Evolutionary conservation across 2,888 invertebrate genomes (phyloP).

Genomic region (Tetragonisca angustula): DNA sequence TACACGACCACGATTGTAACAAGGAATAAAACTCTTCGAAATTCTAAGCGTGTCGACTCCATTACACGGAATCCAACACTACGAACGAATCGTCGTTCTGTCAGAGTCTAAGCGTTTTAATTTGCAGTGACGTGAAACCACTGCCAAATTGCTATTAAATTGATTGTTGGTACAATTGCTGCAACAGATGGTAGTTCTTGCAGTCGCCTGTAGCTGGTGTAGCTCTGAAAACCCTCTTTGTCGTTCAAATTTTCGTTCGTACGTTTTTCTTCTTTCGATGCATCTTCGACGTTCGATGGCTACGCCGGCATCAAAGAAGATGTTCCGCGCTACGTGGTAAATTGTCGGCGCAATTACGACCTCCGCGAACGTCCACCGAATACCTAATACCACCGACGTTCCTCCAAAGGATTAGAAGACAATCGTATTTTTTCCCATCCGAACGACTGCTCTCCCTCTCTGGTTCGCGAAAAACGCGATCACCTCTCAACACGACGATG

Average conservation of each 20-base stretch:
- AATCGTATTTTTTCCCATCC: slow-evolving; percentile 3
- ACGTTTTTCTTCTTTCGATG: neutral
- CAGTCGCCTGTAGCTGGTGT: neutral
- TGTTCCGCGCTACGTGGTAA: slow-evolving; percentile 49
- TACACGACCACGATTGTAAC: too few relatives aligned
- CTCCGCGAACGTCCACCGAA: slow-evolving; percentile 36
- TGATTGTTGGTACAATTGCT: too few relatives aligned
- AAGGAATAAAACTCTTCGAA: too few relatives aligned
- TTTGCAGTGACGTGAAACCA: too few relatives aligned
- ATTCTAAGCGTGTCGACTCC: too few relatives aligned
- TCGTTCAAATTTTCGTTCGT: neutral
- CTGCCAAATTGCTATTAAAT: too few relatives aligned
- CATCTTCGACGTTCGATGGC: slow-evolving; percentile 19
- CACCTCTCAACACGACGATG: slow-evolving; percentile 37
- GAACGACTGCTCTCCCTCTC: too few relatives aligned
- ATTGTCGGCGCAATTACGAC: slow-evolving; percentile 58
- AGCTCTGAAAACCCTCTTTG: neutral
- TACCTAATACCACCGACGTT: slow-evolving; percentile 32
- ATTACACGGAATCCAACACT: too few relatives aligned
- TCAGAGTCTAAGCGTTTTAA: too few relatives aligned
- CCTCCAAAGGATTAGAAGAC: neutral
- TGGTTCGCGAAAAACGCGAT: neutral
- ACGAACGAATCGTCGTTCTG: too few relatives aligned
- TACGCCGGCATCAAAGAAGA: slow-evolving; percentile 36
- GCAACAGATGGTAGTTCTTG: neutral